phyloP scores from a whole-genome alignment of 2,888 invertebrate genomes.

The Amiota mariae region DNA sequence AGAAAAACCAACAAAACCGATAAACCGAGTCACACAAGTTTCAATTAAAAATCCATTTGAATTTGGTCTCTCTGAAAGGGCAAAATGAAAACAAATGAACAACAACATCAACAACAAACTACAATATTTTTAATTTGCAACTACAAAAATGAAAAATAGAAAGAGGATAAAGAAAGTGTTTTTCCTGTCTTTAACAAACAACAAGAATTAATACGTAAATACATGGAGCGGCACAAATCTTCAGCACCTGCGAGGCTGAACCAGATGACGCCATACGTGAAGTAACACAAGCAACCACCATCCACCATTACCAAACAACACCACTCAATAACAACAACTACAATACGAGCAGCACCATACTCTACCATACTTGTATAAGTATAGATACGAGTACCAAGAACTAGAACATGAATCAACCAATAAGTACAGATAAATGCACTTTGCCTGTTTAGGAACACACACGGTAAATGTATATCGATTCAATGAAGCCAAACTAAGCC shows the following conservation, averaged over 20 bases:
- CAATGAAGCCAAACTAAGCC: constrained; percentile 8
- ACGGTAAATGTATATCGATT: not conserved
- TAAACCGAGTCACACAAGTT: constrained; percentile 36
- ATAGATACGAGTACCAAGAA: too few species aligned
- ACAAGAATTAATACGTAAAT: not conserved
- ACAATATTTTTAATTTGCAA: too few species aligned
- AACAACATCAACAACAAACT: too few species aligned
- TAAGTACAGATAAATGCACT: constrained; percentile 5
- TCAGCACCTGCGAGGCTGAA: constrained; percentile 23
- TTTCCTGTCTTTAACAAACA: too few species aligned
- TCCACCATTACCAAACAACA: not conserved
- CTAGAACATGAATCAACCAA: not conserved
- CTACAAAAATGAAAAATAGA: not conserved
- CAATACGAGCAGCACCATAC: constrained; percentile 11
- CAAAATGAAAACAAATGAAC: too few species aligned
- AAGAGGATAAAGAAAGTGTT: not conserved
- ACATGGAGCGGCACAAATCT: constrained; percentile 25
- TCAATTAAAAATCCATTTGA: constrained; percentile 38
- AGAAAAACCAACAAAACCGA: constrained; percentile 52
- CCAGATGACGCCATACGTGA: not conserved
- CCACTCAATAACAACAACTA: constrained; percentile 12
- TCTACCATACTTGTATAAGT: not conserved
- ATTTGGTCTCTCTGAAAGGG: not conserved
- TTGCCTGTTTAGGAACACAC: constrained; percentile 11
- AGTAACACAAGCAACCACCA: constrained; percentile 15